Evolutionary conservation across 2,113 vertebrate genomes (phyloP).

Genomic region (Cheilinus undulatus): DNA sequence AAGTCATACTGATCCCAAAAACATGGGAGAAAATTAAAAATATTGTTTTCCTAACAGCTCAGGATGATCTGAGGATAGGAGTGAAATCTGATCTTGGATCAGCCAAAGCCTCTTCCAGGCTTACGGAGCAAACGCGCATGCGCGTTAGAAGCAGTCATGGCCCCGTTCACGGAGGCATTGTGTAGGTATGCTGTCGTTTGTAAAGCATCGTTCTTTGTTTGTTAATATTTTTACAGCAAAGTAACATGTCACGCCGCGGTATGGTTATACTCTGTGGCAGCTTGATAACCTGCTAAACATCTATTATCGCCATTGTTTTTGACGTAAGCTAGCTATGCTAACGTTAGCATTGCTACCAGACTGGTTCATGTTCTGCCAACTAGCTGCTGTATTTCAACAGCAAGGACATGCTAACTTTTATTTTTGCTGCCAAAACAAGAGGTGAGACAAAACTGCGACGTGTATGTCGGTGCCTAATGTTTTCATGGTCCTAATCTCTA

Average conservation of each 20-base stretch:
- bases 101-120: neutral
- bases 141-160: slow-evolving; percentile 47
- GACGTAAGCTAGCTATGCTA: slow-evolving; percentile 26
- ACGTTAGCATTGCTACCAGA: slow-evolving; percentile 23
- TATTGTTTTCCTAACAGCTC: too few species aligned
- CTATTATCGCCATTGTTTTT: neutral
- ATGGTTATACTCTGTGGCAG: fast-evolving
- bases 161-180: slow-evolving; percentile 49
- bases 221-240: fast-evolving
- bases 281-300: neutral
- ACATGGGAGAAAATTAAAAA: too few species aligned
- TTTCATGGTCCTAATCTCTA: slow-evolving; percentile 14
- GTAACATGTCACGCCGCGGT: fast-evolving
- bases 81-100: slow-evolving; percentile 15
- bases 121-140: slow-evolving; percentile 42
- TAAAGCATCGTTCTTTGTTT: neutral
- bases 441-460: fast-evolving
- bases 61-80: neutral
- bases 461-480: fast-evolving
- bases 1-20: too few species aligned
- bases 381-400: neutral
- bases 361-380: neutral
- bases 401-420: neutral
- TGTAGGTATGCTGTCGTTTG: slow-evolving; percentile 62
- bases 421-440: neutral